A percentile compares a stretch with the other conserved stretches of the same genome.
phyloP scores from a whole-genome alignment of 2,797 vertebrate genomes.

The Leptoclinus maculatus region DNA sequence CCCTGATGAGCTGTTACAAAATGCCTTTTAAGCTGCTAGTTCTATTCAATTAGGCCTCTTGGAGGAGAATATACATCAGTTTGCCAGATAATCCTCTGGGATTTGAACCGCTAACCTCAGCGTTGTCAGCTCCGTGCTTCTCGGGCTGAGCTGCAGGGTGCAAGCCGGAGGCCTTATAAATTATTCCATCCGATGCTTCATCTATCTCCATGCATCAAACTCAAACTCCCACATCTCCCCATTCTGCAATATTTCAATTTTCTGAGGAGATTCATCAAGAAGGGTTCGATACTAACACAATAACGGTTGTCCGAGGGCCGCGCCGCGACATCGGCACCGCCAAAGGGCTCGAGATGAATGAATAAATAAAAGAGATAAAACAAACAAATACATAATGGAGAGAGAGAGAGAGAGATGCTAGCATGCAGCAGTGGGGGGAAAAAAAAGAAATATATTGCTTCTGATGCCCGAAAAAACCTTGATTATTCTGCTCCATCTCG shows the following conservation, averaged over 20 bases:
- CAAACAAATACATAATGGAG: conserved; percentile 69
- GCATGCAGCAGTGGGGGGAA: conserved; percentile 28
- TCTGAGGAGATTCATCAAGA: conserved; percentile 69
- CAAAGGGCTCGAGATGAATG: conserved; percentile 49
- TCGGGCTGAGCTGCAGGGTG: conserved; percentile 31
- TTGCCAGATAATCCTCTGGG: conserved; percentile 61
- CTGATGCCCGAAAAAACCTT: conserved; percentile 52
- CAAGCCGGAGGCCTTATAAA: conserved; percentile 57
- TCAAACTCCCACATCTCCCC: conserved; percentile 67
- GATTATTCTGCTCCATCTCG: conserved; percentile 58
- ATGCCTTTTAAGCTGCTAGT: conserved; percentile 60
- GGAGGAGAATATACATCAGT: conserved; percentile 37
- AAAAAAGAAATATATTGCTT: conserved; percentile 55
- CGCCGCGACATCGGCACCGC: conserved; percentile 16
- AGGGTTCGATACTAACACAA: conserved; percentile 71
- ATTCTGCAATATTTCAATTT: conserved; percentile 75
- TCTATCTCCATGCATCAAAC: conserved; percentile 74
- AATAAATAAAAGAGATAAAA: conserved; percentile 63
- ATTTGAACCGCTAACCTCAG: conserved; percentile 75
- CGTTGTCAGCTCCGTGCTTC: conserved; percentile 57
- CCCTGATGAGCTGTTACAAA: conserved; percentile 60
- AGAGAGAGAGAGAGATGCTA: conserved; percentile 37
- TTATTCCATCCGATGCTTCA: conserved; percentile 74
- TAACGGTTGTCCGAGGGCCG: conserved; percentile 38
- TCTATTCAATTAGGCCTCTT: conserved; percentile 67